Evolutionary conservation across 1,140 invertebrate species (phyloP).

Genomic region (Papilio xuthus): DNA sequence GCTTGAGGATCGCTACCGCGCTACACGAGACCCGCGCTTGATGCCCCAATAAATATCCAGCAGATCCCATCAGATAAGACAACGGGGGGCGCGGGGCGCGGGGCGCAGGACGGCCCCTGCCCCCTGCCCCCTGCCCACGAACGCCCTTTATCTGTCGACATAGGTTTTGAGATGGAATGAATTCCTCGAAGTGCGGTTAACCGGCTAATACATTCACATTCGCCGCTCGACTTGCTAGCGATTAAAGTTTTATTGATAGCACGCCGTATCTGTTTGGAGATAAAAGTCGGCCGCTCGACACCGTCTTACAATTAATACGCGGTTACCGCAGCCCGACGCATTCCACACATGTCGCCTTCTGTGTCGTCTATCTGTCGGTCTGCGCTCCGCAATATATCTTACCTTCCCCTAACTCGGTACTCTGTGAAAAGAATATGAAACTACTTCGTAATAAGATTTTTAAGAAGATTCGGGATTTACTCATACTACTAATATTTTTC

Average conservation of each 20-base stretch:
- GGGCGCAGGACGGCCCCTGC: background rate
- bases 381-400: background rate
- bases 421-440: too few relatives aligned
- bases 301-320: background rate
- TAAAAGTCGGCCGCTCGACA: background rate
- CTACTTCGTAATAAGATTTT: too few relatives aligned
- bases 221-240: slow-evolving; percentile 1
- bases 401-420: too few relatives aligned
- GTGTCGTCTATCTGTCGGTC: too few relatives aligned
- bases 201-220: background rate
- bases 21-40: slow-evolving; percentile 60
- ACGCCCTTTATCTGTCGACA: slow-evolving; percentile 19
- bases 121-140: background rate
- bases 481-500: too few relatives aligned
- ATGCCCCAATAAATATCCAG: slow-evolving; percentile 69
- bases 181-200: slow-evolving; percentile 29
- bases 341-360: background rate
- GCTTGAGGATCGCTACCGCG: slow-evolving; percentile 71
- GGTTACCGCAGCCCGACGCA: background rate
- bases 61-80: slow-evolving; percentile 69
- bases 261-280: background rate
- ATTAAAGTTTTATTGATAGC: slow-evolving; percentile 20
- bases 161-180: slow-evolving; percentile 12
- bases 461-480: too few relatives aligned
- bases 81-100: background rate